Base-by-base conservation (phyloP, 23 tunicate species). In the Halocynthia aurantium region DNA sequence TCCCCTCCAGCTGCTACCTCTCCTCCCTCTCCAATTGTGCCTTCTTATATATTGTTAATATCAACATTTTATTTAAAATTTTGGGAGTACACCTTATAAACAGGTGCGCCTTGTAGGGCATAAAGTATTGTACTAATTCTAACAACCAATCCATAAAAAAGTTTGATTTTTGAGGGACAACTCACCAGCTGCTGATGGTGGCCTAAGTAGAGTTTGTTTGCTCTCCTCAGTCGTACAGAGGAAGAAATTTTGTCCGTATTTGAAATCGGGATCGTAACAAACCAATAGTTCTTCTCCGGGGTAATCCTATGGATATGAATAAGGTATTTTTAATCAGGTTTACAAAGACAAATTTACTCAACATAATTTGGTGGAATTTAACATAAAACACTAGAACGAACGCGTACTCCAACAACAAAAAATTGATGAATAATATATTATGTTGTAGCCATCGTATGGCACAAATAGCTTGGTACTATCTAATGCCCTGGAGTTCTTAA, bases 161-260 rank as follows among this genome's bases (percentile, higher is more conserved):
- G n/a, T 58, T 15, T 58, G 63, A n/a, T n/a, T 13, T 13, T 4
- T n/a, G 4, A 58, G 2, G 1, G 17, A 13, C 2, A 58, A 58
- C 17, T 67, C 72, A 67, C 72, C 72, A 11, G 21, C 78, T 49
- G 55, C 31, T 10, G 50, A 85, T 13, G 53, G 5, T 52, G 91
- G 91, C 12, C 63, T 50, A 18, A 81, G n/a, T 18, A 80, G 64
- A 5, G 60, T 74, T 22, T 76, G 66, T 67, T 93, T 93, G 8
- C 94, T 83, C 11, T 93, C 93, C 81, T 93, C 98, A 8, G 93
- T 93, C 6, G 76, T 76, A 79, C 98, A 93, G 7, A 93, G 83
- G 73, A 63, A 93, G 58, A 93, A 93, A 61, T 93, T 93, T 50
- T 93, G 98, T 13, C 98, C 98, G 60, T 80, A 87, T 61, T 87